These are phyloP conservation scores for Drosophila subquinaria DNA, from an alignment of 2,888 invertebrate genomes.

Conservation along the genomic window DNA sequence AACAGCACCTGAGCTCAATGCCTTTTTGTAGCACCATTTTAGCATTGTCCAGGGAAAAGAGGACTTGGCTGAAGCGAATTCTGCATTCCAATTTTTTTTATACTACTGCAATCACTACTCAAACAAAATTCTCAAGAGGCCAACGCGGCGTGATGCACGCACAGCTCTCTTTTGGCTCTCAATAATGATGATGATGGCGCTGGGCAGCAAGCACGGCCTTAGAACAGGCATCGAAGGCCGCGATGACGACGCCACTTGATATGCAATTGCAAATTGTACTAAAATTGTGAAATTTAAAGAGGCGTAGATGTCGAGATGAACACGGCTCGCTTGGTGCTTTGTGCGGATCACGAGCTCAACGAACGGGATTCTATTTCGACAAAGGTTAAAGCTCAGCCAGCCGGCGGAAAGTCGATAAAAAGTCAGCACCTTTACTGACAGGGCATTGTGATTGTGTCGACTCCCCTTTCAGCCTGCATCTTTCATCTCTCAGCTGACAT, in stretches of 20 bases:
- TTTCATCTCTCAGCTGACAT: not conserved
- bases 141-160: slow-evolving; percentile 1
- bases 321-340: slow-evolving; percentile 28
- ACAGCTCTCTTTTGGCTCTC: slow-evolving; percentile 23
- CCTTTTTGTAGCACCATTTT: slow-evolving; percentile 30
- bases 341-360: slow-evolving; percentile 15
- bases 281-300: slow-evolving; percentile 14
- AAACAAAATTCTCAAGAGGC: slow-evolving; percentile 63
- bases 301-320: slow-evolving; percentile 20
- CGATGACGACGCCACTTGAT: slow-evolving; percentile 43
- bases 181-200: slow-evolving; percentile 63
- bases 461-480: not conserved
- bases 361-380: slow-evolving; percentile 40
- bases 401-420: slow-evolving; percentile 52
- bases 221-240: slow-evolving; percentile 22
- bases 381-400: slow-evolving; percentile 42
- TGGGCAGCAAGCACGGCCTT: slow-evolving; percentile 6
- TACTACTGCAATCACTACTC: slow-evolving; percentile 46
- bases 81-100: slow-evolving; percentile 38
- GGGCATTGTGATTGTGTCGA: slow-evolving; percentile 15
- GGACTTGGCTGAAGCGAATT: slow-evolving; percentile 22
- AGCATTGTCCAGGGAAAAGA: slow-evolving; percentile 53
- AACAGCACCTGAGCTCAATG: slow-evolving; percentile 69
- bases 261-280: slow-evolving; percentile 52
- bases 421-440: slow-evolving; percentile 47